phyloP scores from a whole-genome alignment of 2,797 vertebrate species.

The Chaetophractus vellerosus region DNA sequence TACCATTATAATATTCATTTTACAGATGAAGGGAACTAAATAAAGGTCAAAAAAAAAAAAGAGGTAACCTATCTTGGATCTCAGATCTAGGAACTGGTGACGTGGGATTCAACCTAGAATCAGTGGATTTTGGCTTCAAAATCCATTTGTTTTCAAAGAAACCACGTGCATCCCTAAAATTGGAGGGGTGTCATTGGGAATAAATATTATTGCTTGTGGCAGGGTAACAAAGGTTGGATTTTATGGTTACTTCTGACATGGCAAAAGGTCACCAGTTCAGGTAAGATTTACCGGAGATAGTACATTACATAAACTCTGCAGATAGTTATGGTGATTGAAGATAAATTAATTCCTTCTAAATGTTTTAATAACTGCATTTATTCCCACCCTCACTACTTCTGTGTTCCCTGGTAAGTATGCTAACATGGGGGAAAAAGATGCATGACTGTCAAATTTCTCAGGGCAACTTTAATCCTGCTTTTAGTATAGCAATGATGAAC shows the following conservation, averaged over 20 bases:
- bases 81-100: conserved; percentile 25
- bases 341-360: background rate
- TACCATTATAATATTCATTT: conserved; percentile 70
- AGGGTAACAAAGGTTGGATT: background rate
- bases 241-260: background rate
- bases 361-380: background rate
- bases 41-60: conserved; percentile 28
- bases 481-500: background rate
- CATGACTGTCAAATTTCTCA: background rate
- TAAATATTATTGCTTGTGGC: conserved; percentile 33
- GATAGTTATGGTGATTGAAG: background rate
- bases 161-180: conserved; percentile 8
- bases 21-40: conserved; percentile 67
- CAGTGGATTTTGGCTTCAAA: background rate
- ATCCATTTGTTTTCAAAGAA: conserved; percentile 31
- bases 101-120: conserved; percentile 11
- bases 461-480: conserved; percentile 21
- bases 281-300: background rate
- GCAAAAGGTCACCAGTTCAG: background rate
- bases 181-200: background rate
- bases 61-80: background rate
- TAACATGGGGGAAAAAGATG: background rate
- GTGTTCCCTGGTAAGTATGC: background rate
- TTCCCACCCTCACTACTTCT: background rate
- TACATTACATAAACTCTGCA: background rate